phyloP scores from a whole-genome alignment of 2,797 vertebrate species.

The Morus bassanus region DNA sequence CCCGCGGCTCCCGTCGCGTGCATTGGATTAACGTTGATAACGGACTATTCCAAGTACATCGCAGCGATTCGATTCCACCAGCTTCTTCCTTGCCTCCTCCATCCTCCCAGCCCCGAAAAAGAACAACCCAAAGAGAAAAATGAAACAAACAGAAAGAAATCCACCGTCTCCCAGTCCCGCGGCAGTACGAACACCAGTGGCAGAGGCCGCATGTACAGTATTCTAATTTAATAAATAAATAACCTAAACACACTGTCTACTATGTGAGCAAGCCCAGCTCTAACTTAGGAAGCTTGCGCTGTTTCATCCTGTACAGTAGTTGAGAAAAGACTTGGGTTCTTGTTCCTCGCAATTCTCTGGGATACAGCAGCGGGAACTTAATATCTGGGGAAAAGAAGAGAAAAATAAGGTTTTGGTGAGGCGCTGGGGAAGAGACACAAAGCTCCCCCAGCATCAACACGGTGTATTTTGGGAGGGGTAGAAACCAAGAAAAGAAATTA shows the following conservation, averaged over 20 bases:
- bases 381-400: slow-evolving; percentile 79
- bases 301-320: slow-evolving; percentile 71
- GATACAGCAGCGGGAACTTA: slow-evolving; percentile 74
- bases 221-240: slow-evolving; percentile 93
- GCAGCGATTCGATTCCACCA: slow-evolving; percentile 41
- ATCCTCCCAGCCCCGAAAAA: not conserved
- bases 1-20: not conserved
- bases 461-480: rapidly evolving
- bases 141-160: not conserved
- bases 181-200: slow-evolving; percentile 76
- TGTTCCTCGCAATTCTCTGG: slow-evolving; percentile 63
- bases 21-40: slow-evolving; percentile 24
- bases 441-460: rapidly evolving
- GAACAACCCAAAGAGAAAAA: not conserved
- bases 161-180: slow-evolving; percentile 36
- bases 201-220: slow-evolving; percentile 76
- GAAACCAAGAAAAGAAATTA: not conserved
- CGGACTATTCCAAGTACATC: slow-evolving; percentile 45
- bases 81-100: not conserved
- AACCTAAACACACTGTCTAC: slow-evolving; percentile 78
- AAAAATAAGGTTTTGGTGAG: not conserved
- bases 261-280: slow-evolving; percentile 73
- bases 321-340: slow-evolving; percentile 68
- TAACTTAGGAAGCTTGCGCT: slow-evolving; percentile 72
- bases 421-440: rapidly evolving